phyloP scores from a whole-genome alignment of 2,113 vertebrate genomes.

The Sceloporus undulatus region DNA sequence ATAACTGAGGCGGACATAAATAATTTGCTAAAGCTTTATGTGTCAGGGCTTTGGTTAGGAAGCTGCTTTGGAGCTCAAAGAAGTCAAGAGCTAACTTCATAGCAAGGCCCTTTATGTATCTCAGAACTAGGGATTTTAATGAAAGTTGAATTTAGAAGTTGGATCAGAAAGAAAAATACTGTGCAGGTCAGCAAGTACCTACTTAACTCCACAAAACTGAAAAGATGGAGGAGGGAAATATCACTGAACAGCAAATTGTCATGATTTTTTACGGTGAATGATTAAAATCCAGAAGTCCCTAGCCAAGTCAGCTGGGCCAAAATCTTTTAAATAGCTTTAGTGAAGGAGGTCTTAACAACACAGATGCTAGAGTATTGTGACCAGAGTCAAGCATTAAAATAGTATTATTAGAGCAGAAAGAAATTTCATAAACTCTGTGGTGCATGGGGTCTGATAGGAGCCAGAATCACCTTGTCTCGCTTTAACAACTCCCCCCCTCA shows the following conservation, averaged over 20 bases:
- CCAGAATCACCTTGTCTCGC: not conserved
- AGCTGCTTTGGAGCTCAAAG: not conserved
- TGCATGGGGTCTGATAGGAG: not conserved
- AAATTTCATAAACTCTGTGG: not conserved
- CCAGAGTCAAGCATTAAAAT: not conserved
- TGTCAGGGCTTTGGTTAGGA: not conserved
- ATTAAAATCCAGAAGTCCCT: not conserved
- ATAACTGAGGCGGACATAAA: not conserved
- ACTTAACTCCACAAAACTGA: not conserved
- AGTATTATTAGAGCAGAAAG: not conserved
- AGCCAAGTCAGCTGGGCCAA: not conserved
- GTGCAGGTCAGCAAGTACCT: conserved; percentile 11
- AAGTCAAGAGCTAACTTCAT: not conserved
- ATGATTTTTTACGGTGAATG: not conserved
- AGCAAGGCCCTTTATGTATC: conserved; percentile 1
- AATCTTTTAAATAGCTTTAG: conserved; percentile 13
- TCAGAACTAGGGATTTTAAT: not conserved
- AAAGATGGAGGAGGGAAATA: not conserved
- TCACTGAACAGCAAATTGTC: conserved; percentile 6
- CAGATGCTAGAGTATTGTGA: not conserved
- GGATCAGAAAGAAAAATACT: not conserved
- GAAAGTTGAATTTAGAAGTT: conserved; percentile 15
- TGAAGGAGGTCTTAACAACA: not conserved
- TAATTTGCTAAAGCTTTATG: not conserved
- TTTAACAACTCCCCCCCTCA: not conserved